These are phyloP conservation scores for Thamnophis elegans DNA, from an alignment of 2,797 vertebrate species.

Conservation along the genomic window DNA sequence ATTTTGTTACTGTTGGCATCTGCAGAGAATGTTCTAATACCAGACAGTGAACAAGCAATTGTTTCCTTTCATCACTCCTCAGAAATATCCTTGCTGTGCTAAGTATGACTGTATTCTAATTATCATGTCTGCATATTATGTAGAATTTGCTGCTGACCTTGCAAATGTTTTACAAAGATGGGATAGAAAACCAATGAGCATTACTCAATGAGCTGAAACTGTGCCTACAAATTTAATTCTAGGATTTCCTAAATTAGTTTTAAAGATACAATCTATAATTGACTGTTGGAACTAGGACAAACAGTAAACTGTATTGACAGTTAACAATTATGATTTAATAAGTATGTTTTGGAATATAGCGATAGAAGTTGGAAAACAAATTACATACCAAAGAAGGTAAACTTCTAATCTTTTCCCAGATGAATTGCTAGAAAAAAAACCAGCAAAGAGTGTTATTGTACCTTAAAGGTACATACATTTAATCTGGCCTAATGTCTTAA, in stretches of 20 bases:
- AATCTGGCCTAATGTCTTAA: background rate
- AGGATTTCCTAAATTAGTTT: background rate
- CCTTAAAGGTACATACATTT: background rate
- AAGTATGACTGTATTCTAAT: background rate
- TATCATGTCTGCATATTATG: background rate
- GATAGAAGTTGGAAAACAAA: background rate
- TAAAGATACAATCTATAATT: background rate
- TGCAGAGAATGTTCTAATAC: constrained; percentile 16
- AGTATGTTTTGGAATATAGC: background rate
- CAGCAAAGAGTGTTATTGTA: background rate
- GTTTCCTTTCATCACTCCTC: background rate
- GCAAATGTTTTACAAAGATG: background rate
- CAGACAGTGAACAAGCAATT: background rate
- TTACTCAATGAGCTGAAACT: background rate
- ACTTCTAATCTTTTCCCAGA: background rate
- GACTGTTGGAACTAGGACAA: background rate
- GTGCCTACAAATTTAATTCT: background rate
- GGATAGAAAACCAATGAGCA: background rate
- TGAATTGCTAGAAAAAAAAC: background rate
- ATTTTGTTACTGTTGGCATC: background rate
- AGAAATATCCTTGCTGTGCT: background rate
- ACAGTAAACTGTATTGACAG: background rate
- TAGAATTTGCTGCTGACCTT: background rate
- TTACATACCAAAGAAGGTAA: background rate
- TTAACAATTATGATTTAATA: background rate